Base-by-base conservation (phyloP, 2,113 vertebrate genomes). In the Austrofundulus limnaeus region DNA sequence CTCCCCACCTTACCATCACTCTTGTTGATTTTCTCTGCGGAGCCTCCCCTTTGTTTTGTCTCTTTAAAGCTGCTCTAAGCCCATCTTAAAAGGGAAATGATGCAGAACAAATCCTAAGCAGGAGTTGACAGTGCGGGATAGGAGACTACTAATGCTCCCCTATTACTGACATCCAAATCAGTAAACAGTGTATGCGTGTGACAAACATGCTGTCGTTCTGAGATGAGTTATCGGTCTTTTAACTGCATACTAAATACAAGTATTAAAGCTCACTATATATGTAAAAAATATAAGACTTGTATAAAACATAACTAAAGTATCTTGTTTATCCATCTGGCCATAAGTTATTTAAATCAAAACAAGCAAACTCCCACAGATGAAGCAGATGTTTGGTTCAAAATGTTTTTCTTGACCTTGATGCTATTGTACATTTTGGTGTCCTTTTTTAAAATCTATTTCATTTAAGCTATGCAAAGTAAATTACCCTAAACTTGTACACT, bases 51-150 rank as follows among this genome's bases (percentile, higher is more conserved):
- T 85, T 78, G 79, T 82, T 88, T 85, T 84, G 83, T 80, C 73
- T 87, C 72, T 76, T 73, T 87, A 88, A 87, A 75, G 78, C 78
- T 72, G 76, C 81, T 77, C 80, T 87, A 85, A 90, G 76, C 80
- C 75, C 81, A 85, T 88, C 84, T 89, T 87, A 86, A 87, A 76
- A 59, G 85, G 81, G 90, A 84, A 75, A 90, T 88, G 88, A 88
- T 90, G 90, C 84, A 86, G 89, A 92, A 92, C 80, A 86, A 88
- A 90, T 88, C 85, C 88, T 60, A 72, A 89, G 82, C 85, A 82
- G 72, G 77, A 89, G 70, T 76, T 78, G 76, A 84, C 69, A 78
- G 84, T 77, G 77, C 75, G 85, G 86, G 53, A 83, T 87, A 87
- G 87, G 82, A 81, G 61, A 61, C 66, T 71, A 50, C 78, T 75